Base-by-base conservation (phyloP, 2,888 invertebrate species). In the Plemyria rubiginata region DNA sequence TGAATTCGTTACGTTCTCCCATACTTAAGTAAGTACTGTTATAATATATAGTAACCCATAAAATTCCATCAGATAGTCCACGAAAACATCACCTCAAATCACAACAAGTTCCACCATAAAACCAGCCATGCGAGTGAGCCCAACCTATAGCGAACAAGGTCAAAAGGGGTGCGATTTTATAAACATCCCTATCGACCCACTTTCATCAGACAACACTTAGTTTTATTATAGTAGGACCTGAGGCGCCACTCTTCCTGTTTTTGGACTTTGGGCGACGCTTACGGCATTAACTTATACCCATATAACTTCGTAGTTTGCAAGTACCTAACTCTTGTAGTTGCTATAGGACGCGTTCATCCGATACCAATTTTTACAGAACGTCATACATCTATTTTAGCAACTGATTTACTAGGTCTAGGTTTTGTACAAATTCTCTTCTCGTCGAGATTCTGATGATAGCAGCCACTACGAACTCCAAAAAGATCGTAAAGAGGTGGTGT, bases 201-300 rank as follows among this genome's bases (percentile, higher is more conserved):
- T 66, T 66, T 45, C 51, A 15, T 7, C 36, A 53, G 49, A 50
- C 50, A 22, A 41, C 38, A 52, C 46, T 46, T 40, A 52, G 50
- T 32, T 50, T 57, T 50, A 50, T 50, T 43, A 43, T 32, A 40
- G 49, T 32, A 64, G 55, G 54, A 65, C 45, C 54, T 48, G 46
- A 40, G 67, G 67, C 67, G 67, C 67, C 67, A 43, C n/a, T 57
- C 52, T 65, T 69, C 69, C 69, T 67, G 69, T 67, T 69, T 66
- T 59, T 60, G 58, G 51, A 48, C 54, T 58, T 59, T 49, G n/a
- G 32, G n/a, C 22, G 49, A 49, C 51, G 22, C 36, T 60, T 41
- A 32, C 43, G 51, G 13, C 22, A 52, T 45, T 36, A 51, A 32
- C 15, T 29, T 41, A 49, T 29, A 58, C n/a, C 15, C 45, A 40